Evolutionary conservation across 2,888 invertebrate genomes (phyloP).

Genomic region (Sminthurinus aureus): DNA sequence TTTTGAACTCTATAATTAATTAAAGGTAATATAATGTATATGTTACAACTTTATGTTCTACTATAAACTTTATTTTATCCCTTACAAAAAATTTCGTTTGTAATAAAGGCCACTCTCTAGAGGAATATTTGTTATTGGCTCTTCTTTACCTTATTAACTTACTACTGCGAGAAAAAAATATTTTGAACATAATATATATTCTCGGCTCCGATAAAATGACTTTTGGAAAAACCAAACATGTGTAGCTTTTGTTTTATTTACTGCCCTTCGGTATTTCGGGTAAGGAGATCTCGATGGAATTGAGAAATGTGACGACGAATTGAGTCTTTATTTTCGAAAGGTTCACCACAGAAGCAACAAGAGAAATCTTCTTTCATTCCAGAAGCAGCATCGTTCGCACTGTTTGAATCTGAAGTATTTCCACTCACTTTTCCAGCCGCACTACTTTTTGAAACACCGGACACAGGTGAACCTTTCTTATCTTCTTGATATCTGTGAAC

Average conservation of each 20-base stretch:
- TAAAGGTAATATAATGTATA: too few relatives aligned
- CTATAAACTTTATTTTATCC: too few relatives aligned
- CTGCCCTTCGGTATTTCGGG: too few relatives aligned
- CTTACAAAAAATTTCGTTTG: too few relatives aligned
- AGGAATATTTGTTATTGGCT: too few relatives aligned
- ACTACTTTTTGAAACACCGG: constrained; percentile 19
- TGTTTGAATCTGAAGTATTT: constrained; percentile 47
- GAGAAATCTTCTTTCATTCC: constrained; percentile 58
- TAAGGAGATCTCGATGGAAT: constrained; percentile 57
- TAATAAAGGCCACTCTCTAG: too few relatives aligned
- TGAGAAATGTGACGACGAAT: constrained; percentile 58
- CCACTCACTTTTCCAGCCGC: constrained; percentile 21
- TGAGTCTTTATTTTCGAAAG: constrained; percentile 59
- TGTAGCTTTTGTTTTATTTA: too few relatives aligned
- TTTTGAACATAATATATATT: background rate
- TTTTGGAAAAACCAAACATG: too few relatives aligned
- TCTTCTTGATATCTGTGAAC: constrained; percentile 59
- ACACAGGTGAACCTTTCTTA: constrained; percentile 48
- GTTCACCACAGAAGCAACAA: constrained; percentile 59
- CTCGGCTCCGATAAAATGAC: background rate
- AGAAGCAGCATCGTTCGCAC: constrained; percentile 41
- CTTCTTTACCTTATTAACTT: too few relatives aligned
- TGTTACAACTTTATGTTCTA: too few relatives aligned
- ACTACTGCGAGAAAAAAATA: background rate
- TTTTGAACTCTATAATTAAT: too few relatives aligned